phyloP scores from a whole-genome alignment of 2,888 invertebrate genomes.

The Noctua pronuba region DNA sequence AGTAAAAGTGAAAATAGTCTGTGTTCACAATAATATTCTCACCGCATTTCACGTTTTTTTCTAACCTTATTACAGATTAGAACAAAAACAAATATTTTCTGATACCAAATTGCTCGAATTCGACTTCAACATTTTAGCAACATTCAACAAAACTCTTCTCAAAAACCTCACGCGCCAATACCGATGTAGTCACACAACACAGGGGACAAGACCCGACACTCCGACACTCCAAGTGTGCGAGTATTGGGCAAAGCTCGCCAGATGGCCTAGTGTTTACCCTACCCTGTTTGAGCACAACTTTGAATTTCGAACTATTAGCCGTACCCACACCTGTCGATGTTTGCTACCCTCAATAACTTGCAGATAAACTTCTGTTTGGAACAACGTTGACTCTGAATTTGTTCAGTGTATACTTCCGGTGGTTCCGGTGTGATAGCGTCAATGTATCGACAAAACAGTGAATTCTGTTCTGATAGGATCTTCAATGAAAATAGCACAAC shows the following conservation, averaged over 20 bases:
- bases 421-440: slow-evolving; percentile 18
- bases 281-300: slow-evolving; percentile 86
- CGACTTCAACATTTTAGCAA: background rate
- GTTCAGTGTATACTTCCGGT: slow-evolving; percentile 50
- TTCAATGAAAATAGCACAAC: background rate
- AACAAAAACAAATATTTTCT: too few relatives aligned
- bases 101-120: too few relatives aligned
- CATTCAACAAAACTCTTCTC: background rate
- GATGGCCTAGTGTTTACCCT: slow-evolving; percentile 88
- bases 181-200: slow-evolving; percentile 69
- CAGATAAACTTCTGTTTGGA: slow-evolving; percentile 59
- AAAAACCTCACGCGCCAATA: slow-evolving; percentile 31
- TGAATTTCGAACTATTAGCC: slow-evolving; percentile 89
- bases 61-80: too few relatives aligned
- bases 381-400: slow-evolving; percentile 61
- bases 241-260: slow-evolving; percentile 83
- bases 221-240: slow-evolving; percentile 60
- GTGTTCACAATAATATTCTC: too few relatives aligned
- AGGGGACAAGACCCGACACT: slow-evolving; percentile 66
- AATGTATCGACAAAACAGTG: background rate
- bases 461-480: background rate
- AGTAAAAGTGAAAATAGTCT: too few relatives aligned
- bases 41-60: too few relatives aligned
- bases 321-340: slow-evolving; percentile 86
- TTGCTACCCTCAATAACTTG: slow-evolving; percentile 72